A percentile compares a stretch with the other conserved stretches of the same genome.
Conservation (phyloP, 2,113 vertebrate genomes). For the Plestiodon gilberti region DNA sequence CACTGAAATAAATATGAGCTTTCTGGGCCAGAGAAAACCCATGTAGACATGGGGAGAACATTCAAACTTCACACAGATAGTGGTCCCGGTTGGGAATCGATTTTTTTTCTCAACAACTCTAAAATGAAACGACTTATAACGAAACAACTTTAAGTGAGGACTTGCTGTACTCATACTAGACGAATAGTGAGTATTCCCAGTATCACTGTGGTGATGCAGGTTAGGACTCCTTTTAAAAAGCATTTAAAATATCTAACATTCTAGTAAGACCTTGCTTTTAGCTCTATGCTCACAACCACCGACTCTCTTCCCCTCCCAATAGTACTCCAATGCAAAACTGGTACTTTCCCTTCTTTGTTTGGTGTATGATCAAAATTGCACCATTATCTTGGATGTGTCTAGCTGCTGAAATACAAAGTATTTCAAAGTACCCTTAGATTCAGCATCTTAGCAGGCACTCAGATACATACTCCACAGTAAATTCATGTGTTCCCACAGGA, state of each 20-base stretch:
- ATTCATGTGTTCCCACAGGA: constrained; percentile 88
- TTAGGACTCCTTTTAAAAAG: background rate
- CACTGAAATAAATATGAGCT: no score
- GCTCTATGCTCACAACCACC: background rate
- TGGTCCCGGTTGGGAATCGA: no score
- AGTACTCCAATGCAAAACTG: background rate
- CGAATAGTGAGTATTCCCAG: background rate
- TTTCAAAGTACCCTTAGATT: background rate
- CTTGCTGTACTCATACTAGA: no score
- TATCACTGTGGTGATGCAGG: rapidly evolving
- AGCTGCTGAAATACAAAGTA: background rate
- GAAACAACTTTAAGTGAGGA: no score
- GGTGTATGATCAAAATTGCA: background rate
- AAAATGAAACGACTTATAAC: no score
- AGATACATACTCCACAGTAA: constrained; percentile 88
- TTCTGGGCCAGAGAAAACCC: no score
- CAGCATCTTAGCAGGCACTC: background rate
- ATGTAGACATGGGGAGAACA: no score
- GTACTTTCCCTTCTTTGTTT: background rate
- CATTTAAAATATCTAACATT: constrained; percentile 25
- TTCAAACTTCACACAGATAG: no score
- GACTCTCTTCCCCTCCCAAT: rapidly evolving
- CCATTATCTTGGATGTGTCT: rapidly evolving
- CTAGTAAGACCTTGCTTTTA: background rate
- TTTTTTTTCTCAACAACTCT: no score